These are phyloP conservation scores for Danaus plexippus DNA, from an alignment of 1,140 invertebrate species.

Conservation along the genomic window DNA sequence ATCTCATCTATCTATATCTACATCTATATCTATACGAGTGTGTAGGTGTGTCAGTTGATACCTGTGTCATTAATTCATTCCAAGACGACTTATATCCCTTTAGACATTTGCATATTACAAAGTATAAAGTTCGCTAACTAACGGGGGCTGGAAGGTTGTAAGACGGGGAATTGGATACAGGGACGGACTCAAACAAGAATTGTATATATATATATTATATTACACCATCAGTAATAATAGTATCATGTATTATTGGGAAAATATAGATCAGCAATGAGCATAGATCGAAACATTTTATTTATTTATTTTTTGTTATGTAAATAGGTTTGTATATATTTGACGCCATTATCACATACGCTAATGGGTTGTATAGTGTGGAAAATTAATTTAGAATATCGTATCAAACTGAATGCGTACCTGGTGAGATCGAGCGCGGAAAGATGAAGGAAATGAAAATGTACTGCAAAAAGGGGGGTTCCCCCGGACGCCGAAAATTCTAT, in stretches of 20 bases:
- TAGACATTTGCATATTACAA: slow-evolving; percentile 71
- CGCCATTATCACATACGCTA: too few species aligned
- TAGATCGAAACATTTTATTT: too few species aligned
- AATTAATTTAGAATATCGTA: slow-evolving; percentile 3
- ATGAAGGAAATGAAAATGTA: slow-evolving; percentile 72
- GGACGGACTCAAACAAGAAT: slow-evolving; percentile 26
- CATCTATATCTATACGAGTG: too few species aligned
- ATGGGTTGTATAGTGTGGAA: too few species aligned
- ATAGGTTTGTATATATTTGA: too few species aligned
- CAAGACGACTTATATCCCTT: slow-evolving; percentile 62
- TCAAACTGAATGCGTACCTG: slow-evolving; percentile 38
- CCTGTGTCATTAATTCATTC: slow-evolving; percentile 71
- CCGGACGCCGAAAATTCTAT: slow-evolving; percentile 64
- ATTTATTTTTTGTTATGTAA: too few species aligned
- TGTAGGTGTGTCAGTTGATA: slow-evolving; percentile 9
- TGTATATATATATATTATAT: neutral
- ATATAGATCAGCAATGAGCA: too few species aligned
- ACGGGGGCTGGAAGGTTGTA: slow-evolving; percentile 45
- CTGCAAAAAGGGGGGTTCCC: slow-evolving; percentile 61
- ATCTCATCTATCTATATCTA: too few species aligned
- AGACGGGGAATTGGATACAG: slow-evolving; percentile 64
- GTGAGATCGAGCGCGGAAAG: slow-evolving; percentile 58
- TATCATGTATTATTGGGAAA: neutral
- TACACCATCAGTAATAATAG: neutral
- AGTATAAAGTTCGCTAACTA: slow-evolving; percentile 71